A percentile compares a stretch with the other conserved stretches of the same genome.
Evolutionary conservation across 2,888 invertebrate genomes (phyloP).

Genomic region (Noctua janthe): DNA sequence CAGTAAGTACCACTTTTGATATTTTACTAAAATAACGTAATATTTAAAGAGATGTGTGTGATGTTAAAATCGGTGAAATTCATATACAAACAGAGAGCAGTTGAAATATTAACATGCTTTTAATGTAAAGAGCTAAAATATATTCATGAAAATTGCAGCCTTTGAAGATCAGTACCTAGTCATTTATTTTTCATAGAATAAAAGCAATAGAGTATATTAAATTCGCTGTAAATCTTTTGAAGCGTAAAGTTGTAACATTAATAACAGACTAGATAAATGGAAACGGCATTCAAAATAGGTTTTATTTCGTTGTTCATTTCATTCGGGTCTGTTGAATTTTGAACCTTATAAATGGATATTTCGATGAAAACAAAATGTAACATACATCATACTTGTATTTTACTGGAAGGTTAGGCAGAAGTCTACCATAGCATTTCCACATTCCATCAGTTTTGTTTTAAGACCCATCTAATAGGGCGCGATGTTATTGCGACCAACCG

Average conservation of each 20-base stretch:
- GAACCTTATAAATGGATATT: not conserved
- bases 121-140: constrained; percentile 27
- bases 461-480: no score
- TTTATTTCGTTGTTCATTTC: constrained; percentile 20
- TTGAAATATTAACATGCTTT: constrained; percentile 7
- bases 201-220: constrained; percentile 18
- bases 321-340: not conserved
- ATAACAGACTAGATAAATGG: constrained; percentile 20
- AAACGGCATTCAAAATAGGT: constrained; percentile 20
- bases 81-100: constrained; percentile 11
- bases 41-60: not conserved
- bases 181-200: constrained; percentile 24
- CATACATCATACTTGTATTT: not conserved
- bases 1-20: not conserved
- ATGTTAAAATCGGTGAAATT: constrained; percentile 10
- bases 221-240: constrained; percentile 15
- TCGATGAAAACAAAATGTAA: not conserved
- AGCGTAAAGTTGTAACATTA: constrained; percentile 25
- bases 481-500: no score
- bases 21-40: constrained; percentile 7
- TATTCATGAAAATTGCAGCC: constrained; percentile 39
- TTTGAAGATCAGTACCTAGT: constrained; percentile 31
- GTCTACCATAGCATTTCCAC: not conserved
- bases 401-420: not conserved
- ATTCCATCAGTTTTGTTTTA: no score